A percentile compares a stretch with the other conserved stretches of the same genome.
Conservation (phyloP, 2,888 invertebrate genomes). For the Parelbella ahira region DNA sequence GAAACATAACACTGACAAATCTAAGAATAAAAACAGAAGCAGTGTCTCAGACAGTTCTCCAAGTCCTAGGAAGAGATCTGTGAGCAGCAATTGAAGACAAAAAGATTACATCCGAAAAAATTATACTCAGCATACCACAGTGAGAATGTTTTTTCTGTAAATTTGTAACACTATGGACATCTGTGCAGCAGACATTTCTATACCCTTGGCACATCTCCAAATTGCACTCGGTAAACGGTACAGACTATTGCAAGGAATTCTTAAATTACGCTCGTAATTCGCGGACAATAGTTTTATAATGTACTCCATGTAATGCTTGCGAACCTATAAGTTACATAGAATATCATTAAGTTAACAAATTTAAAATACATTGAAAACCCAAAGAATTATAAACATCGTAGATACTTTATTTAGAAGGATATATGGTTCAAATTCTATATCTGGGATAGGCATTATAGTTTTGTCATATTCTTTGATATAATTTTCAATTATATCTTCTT, state of each 20-base stretch:
- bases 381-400: constrained; percentile 3
- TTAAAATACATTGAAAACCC: too few species aligned
- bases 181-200: constrained; percentile 66
- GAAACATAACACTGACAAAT: too few species aligned
- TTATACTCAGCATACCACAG: constrained; percentile 47
- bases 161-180: constrained; percentile 67
- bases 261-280: constrained; percentile 68
- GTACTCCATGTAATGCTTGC: constrained; percentile 72
- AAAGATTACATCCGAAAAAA: too few species aligned
- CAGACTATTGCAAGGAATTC: constrained; percentile 58
- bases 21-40: too few species aligned
- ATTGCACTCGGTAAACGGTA: constrained; percentile 66
- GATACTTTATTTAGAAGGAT: constrained; percentile 68
- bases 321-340: constrained; percentile 62
- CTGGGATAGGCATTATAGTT: constrained; percentile 55
- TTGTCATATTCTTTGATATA: constrained; percentile 55
- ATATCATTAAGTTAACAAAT: too few species aligned
- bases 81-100: too few species aligned
- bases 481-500: constrained; percentile 49
- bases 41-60: too few species aligned
- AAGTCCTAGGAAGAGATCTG: too few species aligned
- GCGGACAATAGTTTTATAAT: constrained; percentile 58
- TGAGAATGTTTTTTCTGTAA: constrained; percentile 59
- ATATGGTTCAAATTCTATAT: constrained; percentile 62
- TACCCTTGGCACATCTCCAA: constrained; percentile 68